Base-by-base conservation (phyloP, 2,113 vertebrate genomes). In the Strix uralensis region DNA sequence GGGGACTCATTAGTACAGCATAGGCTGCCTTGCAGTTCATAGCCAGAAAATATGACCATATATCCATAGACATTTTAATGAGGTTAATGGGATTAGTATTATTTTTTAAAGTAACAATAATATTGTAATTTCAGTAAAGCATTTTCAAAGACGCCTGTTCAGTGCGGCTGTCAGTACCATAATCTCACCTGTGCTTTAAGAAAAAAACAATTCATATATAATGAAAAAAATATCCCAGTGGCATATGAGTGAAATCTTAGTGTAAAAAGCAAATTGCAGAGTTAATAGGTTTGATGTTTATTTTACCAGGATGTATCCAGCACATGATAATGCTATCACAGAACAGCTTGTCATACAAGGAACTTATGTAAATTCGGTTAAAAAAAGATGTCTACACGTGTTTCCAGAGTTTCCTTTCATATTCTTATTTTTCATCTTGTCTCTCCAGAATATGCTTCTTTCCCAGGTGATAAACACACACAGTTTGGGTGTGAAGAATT, bases 51-150 rank as follows among this genome's bases (percentile, higher is more conserved):
- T 52, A 25, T 0, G 1, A 69, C 73, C 81, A 51, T 58, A 67
- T n/a, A 70, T 73, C 65, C 54, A 67, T 46, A 84, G 83, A 78
- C 74, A 59, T 70, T 94, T 94, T 71, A 94, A 97, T 93, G 95
- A 94, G 62, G 78, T 91, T 96, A 97, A 96, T 92, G 83, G 66
- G 61, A 66, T 91, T 86, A 85, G 67, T 90, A 86, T 57, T 94
- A 44, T 92, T 97, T 58, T 93, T 86, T 71, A n/a, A 89, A 81
- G 49, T 89, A 93, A 79, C 81, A 69, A 26, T 52, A 44, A 63
- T 84, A 79, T 72, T 69, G 51, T 70, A 89, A 89, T 89, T 94
- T 85, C 30, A 83, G 32, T 82, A 80, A 92, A 82, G 29, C 15
- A 80, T 73, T 87, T 94, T 81, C 67, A 57, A 46, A 79, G 61